phyloP scores from a whole-genome alignment of 2,113 vertebrate genomes.

The Catharus fuscescens region DNA sequence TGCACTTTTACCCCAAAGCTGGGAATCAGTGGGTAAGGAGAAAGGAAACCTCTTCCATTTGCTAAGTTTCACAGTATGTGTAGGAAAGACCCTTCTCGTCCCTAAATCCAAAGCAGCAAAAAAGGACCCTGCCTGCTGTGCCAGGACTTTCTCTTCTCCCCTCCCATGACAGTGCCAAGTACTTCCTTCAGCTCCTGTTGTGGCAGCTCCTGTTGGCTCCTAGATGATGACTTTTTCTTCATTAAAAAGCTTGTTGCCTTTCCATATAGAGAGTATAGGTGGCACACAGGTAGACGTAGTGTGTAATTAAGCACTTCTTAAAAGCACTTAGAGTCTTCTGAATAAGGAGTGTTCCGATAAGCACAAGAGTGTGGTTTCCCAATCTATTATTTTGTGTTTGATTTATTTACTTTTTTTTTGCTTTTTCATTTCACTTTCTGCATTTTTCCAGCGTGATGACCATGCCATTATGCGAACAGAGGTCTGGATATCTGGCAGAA shows the following conservation, averaged over 20 bases:
- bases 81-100: background rate
- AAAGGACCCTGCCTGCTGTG: background rate
- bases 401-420: background rate
- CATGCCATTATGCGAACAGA: rapidly evolving
- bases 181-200: background rate
- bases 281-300: background rate
- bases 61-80: background rate
- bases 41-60: background rate
- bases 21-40: background rate
- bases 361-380: background rate
- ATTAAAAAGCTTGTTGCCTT: background rate
- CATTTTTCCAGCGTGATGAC: rapidly evolving
- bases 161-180: rapidly evolving
- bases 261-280: background rate
- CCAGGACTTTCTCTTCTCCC: background rate
- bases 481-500: background rate
- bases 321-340: constrained; percentile 7
- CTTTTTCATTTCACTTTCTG: background rate
- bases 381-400: background rate
- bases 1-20: background rate
- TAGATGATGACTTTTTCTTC: background rate
- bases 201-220: background rate
- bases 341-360: background rate
- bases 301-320: constrained; percentile 11
- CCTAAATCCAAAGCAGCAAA: background rate